A percentile compares a stretch with the other conserved stretches of the same genome.
Conservation (phyloP, 2,797 vertebrate genomes). For the Sciaenops ocellatus region DNA sequence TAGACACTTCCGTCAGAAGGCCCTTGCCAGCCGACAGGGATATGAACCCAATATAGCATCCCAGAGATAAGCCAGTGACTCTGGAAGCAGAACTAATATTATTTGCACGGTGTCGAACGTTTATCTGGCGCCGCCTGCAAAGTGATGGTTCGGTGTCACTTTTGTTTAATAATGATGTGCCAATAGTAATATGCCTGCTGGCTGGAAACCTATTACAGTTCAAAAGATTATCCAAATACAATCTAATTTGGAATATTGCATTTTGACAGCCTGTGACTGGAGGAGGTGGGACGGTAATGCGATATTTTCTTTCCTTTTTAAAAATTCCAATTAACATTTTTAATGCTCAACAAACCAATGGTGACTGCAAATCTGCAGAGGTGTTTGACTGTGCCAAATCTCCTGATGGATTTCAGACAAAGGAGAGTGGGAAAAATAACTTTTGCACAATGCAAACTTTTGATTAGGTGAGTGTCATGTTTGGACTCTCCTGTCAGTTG, state of each 20-base stretch:
- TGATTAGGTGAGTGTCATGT: constrained; percentile 63
- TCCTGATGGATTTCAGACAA: constrained; percentile 74
- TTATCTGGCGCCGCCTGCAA: constrained; percentile 88
- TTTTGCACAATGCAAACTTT: constrained; percentile 76
- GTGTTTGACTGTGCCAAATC: constrained; percentile 78
- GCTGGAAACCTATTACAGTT: constrained; percentile 89
- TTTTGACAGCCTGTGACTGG: constrained; percentile 87
- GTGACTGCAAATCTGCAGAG: constrained; percentile 79
- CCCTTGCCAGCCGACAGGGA: constrained; percentile 85
- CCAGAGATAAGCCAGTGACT: constrained; percentile 87
- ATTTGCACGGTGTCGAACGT: constrained; percentile 88
- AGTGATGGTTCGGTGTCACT: constrained; percentile 90
- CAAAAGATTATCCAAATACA: constrained; percentile 91
- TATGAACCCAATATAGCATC: constrained; percentile 89
- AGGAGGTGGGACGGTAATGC: constrained; percentile 84
- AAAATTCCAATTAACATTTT: constrained; percentile 89
- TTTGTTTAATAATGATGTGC: constrained; percentile 91
- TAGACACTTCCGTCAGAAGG: constrained; percentile 89
- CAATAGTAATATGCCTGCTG: constrained; percentile 88
- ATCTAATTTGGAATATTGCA: constrained; percentile 91
- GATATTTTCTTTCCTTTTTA: constrained; percentile 82
- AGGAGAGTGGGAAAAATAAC: constrained; percentile 41
- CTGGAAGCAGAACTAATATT: constrained; percentile 91
- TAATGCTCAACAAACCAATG: constrained; percentile 85
- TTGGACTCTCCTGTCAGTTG: constrained; percentile 54